phyloP scores from a whole-genome alignment of 2,797 vertebrate species.

The Antrozous pallidus region DNA sequence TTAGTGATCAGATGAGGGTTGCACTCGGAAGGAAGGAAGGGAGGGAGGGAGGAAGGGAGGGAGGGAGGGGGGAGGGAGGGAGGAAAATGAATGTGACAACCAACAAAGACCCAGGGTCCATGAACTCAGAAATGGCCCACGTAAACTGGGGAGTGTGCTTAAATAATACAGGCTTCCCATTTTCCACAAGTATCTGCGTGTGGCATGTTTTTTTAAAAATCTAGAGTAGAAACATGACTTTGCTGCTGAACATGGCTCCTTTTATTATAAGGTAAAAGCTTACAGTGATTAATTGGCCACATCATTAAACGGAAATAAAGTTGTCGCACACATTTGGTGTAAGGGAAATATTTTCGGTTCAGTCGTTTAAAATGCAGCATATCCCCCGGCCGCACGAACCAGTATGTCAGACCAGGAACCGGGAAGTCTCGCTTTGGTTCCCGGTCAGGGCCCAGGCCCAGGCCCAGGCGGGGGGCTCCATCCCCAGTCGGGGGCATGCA shows the following conservation, averaged over 20 bases:
- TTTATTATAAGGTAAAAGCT: neutral
- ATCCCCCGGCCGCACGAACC: neutral
- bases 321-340: neutral
- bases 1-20: no score
- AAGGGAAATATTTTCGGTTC: neutral
- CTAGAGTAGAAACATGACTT: neutral
- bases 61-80: no score
- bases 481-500: no score
- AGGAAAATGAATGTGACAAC: neutral
- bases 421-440: no score
- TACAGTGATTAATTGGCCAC: neutral
- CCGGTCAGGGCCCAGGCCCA: no score
- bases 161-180: neutral
- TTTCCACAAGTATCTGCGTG: neutral
- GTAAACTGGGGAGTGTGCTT: neutral
- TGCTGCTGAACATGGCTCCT: neutral
- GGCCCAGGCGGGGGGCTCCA: no score
- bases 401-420: no score
- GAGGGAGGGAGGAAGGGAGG: no score
- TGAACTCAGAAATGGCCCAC: neutral
- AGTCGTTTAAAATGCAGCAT: neutral
- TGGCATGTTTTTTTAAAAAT: neutral
- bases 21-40: no score
- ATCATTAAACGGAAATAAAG: slow-evolving; percentile 23
- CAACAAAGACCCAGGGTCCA: neutral